phyloP scores from a whole-genome alignment of 1,140 invertebrate genomes.

The Thrips palmi region DNA sequence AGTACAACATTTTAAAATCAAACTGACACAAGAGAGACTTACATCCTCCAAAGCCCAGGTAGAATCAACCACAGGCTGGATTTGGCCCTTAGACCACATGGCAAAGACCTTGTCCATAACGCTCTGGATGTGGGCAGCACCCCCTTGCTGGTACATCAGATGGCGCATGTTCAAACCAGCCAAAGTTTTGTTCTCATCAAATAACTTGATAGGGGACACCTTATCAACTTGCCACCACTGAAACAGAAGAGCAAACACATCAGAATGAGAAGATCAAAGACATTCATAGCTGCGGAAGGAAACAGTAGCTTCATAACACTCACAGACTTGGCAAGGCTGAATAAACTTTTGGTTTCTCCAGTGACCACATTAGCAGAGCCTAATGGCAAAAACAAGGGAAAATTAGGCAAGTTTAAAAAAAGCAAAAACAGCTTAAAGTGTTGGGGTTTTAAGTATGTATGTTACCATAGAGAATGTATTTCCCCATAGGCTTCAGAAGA shows the following conservation, averaged over 20 bases:
- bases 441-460: constrained; percentile 9
- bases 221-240: constrained; percentile 87
- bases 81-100: constrained; percentile 54
- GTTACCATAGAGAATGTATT: constrained; percentile 68
- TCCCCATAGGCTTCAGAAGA: constrained; percentile 74
- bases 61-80: constrained; percentile 67
- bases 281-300: neutral
- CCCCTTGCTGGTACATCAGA: constrained; percentile 61
- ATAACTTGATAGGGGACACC: constrained; percentile 69
- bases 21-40: constrained; percentile 21
- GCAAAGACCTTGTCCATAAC: constrained; percentile 52
- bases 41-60: constrained; percentile 75
- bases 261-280: neutral
- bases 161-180: constrained; percentile 68
- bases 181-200: constrained; percentile 73
- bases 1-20: neutral
- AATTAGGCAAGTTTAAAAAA: constrained; percentile 7
- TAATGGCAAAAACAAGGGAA: constrained; percentile 18
- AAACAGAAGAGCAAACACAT: constrained; percentile 16
- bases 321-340: constrained; percentile 69
- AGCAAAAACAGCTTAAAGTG: constrained; percentile 2
- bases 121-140: constrained; percentile 43
- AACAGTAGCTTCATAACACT: constrained; percentile 24
- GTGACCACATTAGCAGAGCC: constrained; percentile 70
- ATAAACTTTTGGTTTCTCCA: constrained; percentile 75